A percentile compares a stretch with the other conserved stretches of the same genome.
These are phyloP conservation scores for Nyctalus aviator DNA, from an alignment of 2,797 vertebrate genomes.

Conservation along the genomic window DNA sequence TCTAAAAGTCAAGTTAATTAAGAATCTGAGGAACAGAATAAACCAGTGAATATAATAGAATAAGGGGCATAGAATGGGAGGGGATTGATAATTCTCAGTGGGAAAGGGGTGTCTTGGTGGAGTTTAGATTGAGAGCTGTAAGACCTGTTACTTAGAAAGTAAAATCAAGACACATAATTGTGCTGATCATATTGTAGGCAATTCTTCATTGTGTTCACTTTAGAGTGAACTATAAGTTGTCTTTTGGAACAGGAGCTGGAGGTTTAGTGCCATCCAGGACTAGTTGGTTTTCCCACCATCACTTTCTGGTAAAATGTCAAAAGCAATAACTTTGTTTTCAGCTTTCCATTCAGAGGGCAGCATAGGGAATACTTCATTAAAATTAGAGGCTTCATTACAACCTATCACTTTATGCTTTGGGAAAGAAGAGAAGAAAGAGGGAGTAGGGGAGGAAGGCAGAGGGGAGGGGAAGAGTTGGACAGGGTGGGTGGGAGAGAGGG, in stretches of 20 bases:
- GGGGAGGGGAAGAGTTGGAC: too few species aligned
- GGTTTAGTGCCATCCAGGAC: background rate
- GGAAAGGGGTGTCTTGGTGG: background rate
- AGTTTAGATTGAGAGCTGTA: background rate
- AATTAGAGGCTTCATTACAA: background rate
- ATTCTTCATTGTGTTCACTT: background rate
- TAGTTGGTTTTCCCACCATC: background rate
- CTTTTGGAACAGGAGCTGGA: background rate
- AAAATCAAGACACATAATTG: background rate
- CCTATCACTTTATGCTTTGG: background rate
- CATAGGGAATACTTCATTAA: background rate
- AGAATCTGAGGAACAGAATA: too few species aligned
- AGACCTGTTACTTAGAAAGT: background rate
- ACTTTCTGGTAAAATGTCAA: background rate
- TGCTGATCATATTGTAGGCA: background rate
- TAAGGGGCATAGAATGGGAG: too few species aligned
- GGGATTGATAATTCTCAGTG: too few species aligned
- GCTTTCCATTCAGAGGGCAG: background rate
- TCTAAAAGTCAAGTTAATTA: too few species aligned
- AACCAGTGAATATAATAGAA: too few species aligned
- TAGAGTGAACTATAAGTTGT: background rate
- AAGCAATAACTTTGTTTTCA: background rate
- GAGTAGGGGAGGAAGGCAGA: rapidly evolving
- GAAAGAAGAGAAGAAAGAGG: background rate
- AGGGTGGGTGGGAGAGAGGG: rapidly evolving